Evolutionary conservation across 1,140 invertebrate genomes (phyloP).

Genomic region (Pseudomyrmex pallidus): DNA sequence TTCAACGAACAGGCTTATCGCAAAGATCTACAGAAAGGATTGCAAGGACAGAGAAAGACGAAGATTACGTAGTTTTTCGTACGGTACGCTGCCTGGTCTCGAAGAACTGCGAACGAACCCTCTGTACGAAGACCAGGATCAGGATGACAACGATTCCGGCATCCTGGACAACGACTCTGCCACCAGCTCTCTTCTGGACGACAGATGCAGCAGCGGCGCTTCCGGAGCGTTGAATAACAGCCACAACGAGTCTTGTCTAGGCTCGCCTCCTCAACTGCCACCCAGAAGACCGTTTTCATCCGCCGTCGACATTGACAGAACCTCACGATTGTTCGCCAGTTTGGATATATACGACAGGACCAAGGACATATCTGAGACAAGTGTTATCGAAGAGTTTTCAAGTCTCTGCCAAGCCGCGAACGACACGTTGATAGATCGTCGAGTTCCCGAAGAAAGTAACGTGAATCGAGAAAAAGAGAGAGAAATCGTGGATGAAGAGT

Average conservation of each 20-base stretch:
- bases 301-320: slow-evolving; percentile 69
- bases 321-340: slow-evolving; percentile 63
- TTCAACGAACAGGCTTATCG: slow-evolving; percentile 89
- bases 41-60: slow-evolving; percentile 85
- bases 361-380: slow-evolving; percentile 3
- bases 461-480: slow-evolving; percentile 35
- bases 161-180: slow-evolving; percentile 91
- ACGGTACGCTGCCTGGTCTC: slow-evolving; percentile 90
- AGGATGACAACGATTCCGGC: slow-evolving; percentile 90
- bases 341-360: slow-evolving; percentile 54
- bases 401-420: slow-evolving; percentile 37
- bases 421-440: slow-evolving; percentile 43
- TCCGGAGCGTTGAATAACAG: slow-evolving; percentile 84
- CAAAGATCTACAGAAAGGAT: slow-evolving; percentile 88
- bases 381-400: slow-evolving; percentile 16
- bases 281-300: slow-evolving; percentile 73
- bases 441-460: neutral
- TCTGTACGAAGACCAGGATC: slow-evolving; percentile 87
- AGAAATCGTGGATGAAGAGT: slow-evolving; percentile 69
- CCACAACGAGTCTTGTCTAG: slow-evolving; percentile 78
- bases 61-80: slow-evolving; percentile 90
- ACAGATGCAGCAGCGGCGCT: slow-evolving; percentile 87
- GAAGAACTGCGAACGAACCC: slow-evolving; percentile 89
- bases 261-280: slow-evolving; percentile 75
- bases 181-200: slow-evolving; percentile 88